Conservation (phyloP, 37 sponge, comb jelly and placozoan genomes). For the Trichoplax adhaerens region DNA sequence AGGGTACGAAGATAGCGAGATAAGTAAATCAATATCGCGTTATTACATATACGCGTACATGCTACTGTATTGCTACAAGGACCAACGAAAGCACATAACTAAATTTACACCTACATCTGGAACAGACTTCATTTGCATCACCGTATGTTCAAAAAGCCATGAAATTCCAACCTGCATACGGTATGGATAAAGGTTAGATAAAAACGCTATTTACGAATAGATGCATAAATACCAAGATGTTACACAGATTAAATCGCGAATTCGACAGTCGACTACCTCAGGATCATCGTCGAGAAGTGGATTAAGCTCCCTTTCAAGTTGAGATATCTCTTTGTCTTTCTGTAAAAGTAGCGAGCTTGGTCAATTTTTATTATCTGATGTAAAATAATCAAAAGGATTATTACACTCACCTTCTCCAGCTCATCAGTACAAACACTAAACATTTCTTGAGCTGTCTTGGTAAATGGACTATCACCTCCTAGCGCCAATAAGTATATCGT, state of each 20-base stretch:
- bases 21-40: too few species aligned
- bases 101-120: slow-evolving; percentile 28
- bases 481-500: not conserved
- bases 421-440: slow-evolving; percentile 45
- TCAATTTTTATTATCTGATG: too few species aligned
- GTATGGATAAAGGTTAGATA: too few species aligned
- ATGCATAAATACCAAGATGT: too few species aligned
- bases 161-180: slow-evolving; percentile 14
- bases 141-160: slow-evolving; percentile 29
- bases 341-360: not conserved
- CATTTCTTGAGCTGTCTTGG: slow-evolving; percentile 48
- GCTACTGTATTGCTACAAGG: too few species aligned
- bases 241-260: too few species aligned
- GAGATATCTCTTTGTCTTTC: slow-evolving; percentile 46
- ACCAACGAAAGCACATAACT: too few species aligned
- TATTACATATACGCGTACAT: too few species aligned
- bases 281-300: slow-evolving; percentile 57
- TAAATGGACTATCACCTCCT: slow-evolving; percentile 46
- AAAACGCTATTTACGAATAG: too few species aligned
- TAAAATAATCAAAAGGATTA: not conserved
- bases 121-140: slow-evolving; percentile 37
- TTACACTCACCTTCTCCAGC: slow-evolving; percentile 23
- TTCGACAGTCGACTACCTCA: not conserved
- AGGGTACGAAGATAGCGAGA: too few species aligned
- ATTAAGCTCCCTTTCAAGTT: slow-evolving; percentile 56